Evolutionary conservation across 2,888 invertebrate species (phyloP).

Genomic region (Charanyca ferruginea): DNA sequence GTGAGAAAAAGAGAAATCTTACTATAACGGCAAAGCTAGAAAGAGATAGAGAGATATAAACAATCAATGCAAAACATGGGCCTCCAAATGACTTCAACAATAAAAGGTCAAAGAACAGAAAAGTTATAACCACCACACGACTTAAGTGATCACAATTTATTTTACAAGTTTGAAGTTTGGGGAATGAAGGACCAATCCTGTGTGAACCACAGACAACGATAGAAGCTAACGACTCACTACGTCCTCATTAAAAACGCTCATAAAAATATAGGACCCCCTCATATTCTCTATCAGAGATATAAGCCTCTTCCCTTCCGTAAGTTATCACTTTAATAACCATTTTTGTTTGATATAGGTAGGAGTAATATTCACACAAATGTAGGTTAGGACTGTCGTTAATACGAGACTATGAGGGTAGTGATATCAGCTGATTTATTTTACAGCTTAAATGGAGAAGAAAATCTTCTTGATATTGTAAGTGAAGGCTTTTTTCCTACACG

Average conservation of each 20-base stretch:
- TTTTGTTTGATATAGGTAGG: conserved; percentile 61
- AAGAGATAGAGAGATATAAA: background rate
- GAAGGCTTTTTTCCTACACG: conserved; percentile 20
- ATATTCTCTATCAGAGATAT: conserved; percentile 59
- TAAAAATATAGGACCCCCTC: conserved; percentile 59
- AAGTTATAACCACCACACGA: background rate
- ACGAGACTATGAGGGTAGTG: conserved; percentile 56
- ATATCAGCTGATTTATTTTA: conserved; percentile 60
- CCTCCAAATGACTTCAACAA: background rate
- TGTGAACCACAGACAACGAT: conserved; percentile 33
- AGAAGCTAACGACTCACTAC: conserved; percentile 47
- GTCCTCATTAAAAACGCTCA: conserved; percentile 56
- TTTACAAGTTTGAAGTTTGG: background rate
- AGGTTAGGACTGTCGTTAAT: conserved; percentile 60
- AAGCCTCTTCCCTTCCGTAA: conserved; percentile 58
- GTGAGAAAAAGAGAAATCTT: background rate
- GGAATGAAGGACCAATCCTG: conserved; percentile 1
- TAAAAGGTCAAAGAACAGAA: background rate
- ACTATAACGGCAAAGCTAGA: background rate
- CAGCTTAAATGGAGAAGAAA: conserved; percentile 47
- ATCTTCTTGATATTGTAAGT: conserved; percentile 29
- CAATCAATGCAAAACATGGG: background rate
- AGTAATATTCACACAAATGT: conserved; percentile 60
- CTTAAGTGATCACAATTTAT: background rate
- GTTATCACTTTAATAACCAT: conserved; percentile 62